Percentiles rank a stretch among this genome's conserved stretches.
These are phyloP conservation scores for Grallaria varia DNA, from an alignment of 2,113 vertebrate species.

Conservation along the genomic window DNA sequence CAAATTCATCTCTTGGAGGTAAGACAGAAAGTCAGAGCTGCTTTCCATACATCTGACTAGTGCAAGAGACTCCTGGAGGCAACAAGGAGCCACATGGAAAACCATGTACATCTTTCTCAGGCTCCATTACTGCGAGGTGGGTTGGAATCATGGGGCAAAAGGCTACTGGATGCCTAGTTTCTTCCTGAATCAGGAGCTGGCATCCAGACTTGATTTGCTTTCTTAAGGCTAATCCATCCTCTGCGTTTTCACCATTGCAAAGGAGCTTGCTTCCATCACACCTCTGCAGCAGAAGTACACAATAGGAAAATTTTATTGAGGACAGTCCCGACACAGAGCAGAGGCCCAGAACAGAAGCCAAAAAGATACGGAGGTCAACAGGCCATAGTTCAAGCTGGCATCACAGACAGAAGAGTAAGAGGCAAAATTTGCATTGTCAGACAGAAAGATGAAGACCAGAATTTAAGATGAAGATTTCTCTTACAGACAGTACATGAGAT, in stretches of 20 bases:
- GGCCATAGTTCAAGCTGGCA: neutral
- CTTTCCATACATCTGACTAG: neutral
- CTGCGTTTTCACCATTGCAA: neutral
- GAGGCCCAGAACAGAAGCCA: neutral
- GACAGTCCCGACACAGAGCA: neutral
- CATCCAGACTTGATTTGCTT: neutral
- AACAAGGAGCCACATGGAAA: neutral
- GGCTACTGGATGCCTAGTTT: neutral
- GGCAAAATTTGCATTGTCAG: neutral
- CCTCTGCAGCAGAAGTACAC: neutral
- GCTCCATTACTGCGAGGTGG: neutral
- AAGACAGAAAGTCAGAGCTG: neutral
- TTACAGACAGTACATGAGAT: neutral
- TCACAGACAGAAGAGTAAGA: neutral
- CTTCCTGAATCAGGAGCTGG: neutral
- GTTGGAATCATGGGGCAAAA: neutral
- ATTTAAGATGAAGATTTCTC: neutral
- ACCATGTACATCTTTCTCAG: neutral
- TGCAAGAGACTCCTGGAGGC: neutral
- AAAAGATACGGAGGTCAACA: neutral
- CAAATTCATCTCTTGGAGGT: neutral
- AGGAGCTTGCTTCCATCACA: neutral
- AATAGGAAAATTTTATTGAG: neutral
- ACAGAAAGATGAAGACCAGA: neutral
- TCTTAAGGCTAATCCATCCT: neutral